phyloP scores from a whole-genome alignment of 2,797 vertebrate species.

The Tympanoctomys barrerae region DNA sequence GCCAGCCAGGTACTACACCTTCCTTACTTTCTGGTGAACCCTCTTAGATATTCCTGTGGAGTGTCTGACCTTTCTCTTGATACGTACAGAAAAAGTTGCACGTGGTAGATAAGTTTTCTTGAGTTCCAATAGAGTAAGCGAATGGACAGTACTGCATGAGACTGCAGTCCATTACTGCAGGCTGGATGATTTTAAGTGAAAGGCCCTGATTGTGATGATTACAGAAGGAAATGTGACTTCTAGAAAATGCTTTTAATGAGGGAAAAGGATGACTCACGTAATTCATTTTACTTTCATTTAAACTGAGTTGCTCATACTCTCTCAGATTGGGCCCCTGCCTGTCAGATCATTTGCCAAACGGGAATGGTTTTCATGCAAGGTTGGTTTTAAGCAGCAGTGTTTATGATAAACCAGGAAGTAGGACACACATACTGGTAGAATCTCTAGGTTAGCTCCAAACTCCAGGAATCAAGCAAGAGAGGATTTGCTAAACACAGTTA shows the following conservation, averaged over 20 bases:
- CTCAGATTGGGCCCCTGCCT: not conserved
- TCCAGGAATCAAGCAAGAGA: slow-evolving; percentile 21
- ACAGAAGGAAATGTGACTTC: not conserved
- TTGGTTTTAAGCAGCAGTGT: slow-evolving; percentile 18
- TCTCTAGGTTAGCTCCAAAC: not conserved
- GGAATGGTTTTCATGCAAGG: not conserved
- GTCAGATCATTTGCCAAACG: not conserved
- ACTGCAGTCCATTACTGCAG: not conserved
- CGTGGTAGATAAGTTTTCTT: not conserved
- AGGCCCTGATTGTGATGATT: not conserved
- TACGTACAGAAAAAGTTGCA: not conserved
- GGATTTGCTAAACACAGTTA: not conserved
- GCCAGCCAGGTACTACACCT: not conserved
- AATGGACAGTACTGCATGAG: not conserved
- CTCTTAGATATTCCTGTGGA: not conserved
- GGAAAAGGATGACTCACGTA: not conserved
- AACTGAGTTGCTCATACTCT: slow-evolving; percentile 8
- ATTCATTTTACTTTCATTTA: not conserved
- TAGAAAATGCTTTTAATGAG: not conserved
- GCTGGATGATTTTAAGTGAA: not conserved
- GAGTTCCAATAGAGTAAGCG: not conserved
- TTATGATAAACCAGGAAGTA: slow-evolving; percentile 1
- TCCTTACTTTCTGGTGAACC: not conserved
- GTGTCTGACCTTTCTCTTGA: not conserved
- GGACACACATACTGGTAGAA: not conserved